Evolutionary conservation across 2,113 vertebrate genomes (phyloP), one percentile per base, ranked within the genome.

Genomic region (Coreoperca whiteheadi): DNA sequence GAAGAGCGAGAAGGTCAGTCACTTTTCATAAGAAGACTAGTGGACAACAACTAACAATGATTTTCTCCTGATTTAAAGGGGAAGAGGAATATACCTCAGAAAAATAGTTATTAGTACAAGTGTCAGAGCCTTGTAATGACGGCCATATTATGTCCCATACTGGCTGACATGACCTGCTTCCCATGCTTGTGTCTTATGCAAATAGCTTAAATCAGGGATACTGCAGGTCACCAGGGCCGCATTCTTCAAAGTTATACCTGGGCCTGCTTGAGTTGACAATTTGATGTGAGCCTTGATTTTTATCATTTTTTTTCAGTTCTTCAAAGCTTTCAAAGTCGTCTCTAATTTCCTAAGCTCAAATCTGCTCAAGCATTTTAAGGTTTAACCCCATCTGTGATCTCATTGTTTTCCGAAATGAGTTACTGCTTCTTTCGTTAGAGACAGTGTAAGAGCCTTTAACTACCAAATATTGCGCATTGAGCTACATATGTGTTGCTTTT

Each of bases 1-100:
- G 87, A 97, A 96, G 88, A 97, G 90, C 48, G 90, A 97, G 80
- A 99, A 98, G 97, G 98, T 99, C 86, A 84, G 90, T 69, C 15
- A 15, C 9, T 53, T 48, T 61, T 80, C 2, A 25, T 25, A 2
- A 41, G 23, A 43, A 56, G 11, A n/a, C n/a, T n/a, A n/a, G n/a
- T n/a, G n/a, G n/a, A n/a, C 34, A 18, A 6, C 21, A 32, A 28
- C 3, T 28, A 37, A 50, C 21, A 63, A 15, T 32, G 15, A 10
- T 3, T 51, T 34, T 56, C 0, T 50, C 51, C 32, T 69, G 1
- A 61, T 28, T 32, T 48, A 6, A 64, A 50, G 7, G 8, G 6
- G 15, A 50, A 30, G 0, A 48, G 25, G 21, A 72, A 21, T 61
- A 2, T 37, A 41, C n/a, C n/a, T 41, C 48, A 57, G 32, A 34